Base-by-base conservation (phyloP, 23 tunicate genomes). In the Halocynthia roretzi region DNA sequence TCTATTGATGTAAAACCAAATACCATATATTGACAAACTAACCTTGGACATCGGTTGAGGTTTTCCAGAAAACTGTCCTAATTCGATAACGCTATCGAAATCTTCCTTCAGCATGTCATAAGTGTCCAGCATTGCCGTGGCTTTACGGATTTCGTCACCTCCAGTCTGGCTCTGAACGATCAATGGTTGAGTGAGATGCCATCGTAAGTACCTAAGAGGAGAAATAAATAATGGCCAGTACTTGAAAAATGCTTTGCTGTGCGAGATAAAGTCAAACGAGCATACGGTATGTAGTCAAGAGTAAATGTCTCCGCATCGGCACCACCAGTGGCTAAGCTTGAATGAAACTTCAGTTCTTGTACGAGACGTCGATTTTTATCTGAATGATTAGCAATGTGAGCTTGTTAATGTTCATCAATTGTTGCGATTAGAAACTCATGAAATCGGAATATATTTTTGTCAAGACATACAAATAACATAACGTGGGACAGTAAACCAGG, bases 321-420 rank as follows among this genome's bases (percentile, higher is more conserved):
- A 10, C 97, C 97, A 51, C 84, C 65, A 7, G 97, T 91, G 50
- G 83, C 74, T 7, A 91, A 52, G 10, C 93, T 87, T 0, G 97
- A 81, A 66, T 91, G 97, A 54, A 91, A 91, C 71, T 91, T 91
- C 50, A 91, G 54, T 65, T 91, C 91, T 66, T 85, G 87, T 62
- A 91, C 66, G 54, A 91, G 49, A 5, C 97, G 81, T 6, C 56
- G 77, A 61, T 77, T 91, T 65, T 91, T 91, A 6, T 84, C 91
- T 85, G 72, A 53, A 79, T 14, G 62, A 70, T 15, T 18, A 68
- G 10, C 18, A 67, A 11, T 67, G 18, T 19, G 18, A n/a, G n/a
- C n/a, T n/a, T n/a, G n/a, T n/a, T n/a, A n/a, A n/a, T n/a, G n/a
- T n/a, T n/a, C n/a, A n/a, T n/a, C n/a, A n/a, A n/a, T n/a, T n/a